A percentile compares a stretch with the other conserved stretches of the same genome.
Conservation (phyloP, 1,140 invertebrate species). For the Meloidogyne exigua region DNA sequence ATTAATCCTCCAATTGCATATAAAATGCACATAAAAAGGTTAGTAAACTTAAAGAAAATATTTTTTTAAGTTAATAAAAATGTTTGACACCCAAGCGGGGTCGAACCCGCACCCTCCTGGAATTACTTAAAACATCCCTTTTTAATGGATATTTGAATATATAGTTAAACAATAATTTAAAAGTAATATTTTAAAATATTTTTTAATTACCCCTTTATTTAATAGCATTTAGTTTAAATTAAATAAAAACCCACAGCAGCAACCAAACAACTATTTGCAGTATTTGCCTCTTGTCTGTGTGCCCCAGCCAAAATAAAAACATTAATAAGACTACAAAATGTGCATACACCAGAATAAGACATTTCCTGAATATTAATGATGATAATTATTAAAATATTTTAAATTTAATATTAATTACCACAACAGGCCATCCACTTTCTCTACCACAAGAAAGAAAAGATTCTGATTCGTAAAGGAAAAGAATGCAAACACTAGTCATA, state of each 20-base stretch:
- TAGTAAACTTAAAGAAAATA: conserved; percentile 23
- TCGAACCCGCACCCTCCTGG: background rate
- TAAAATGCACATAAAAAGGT: conserved; percentile 40
- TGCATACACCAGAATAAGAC: conserved; percentile 40
- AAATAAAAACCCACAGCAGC: conserved; percentile 35
- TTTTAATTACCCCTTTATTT: background rate
- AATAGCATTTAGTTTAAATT: conserved; percentile 23
- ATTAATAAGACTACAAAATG: conserved; percentile 33
- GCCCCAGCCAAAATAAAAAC: conserved; percentile 42
- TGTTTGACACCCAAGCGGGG: background rate
- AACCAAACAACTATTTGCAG: conserved; percentile 30
- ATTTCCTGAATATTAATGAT: conserved; percentile 30
- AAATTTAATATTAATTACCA: conserved; percentile 30
- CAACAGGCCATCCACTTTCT: conserved; percentile 40
- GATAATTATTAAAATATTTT: background rate
- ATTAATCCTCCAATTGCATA: conserved; percentile 43
- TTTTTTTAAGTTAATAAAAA: conserved; percentile 6
- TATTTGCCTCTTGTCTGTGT: conserved; percentile 15
- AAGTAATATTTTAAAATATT: no score
- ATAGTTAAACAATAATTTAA: no score
- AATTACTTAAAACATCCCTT: no score
- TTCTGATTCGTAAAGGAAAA: conserved; percentile 44
- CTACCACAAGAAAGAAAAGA: conserved; percentile 21
- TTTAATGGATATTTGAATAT: no score
- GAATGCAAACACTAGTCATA: conserved; percentile 30